A percentile compares a stretch with the other conserved stretches of the same genome.
Evolutionary conservation across 2,797 vertebrate species (phyloP).

Genomic region (Distichodus sexfasciatus): DNA sequence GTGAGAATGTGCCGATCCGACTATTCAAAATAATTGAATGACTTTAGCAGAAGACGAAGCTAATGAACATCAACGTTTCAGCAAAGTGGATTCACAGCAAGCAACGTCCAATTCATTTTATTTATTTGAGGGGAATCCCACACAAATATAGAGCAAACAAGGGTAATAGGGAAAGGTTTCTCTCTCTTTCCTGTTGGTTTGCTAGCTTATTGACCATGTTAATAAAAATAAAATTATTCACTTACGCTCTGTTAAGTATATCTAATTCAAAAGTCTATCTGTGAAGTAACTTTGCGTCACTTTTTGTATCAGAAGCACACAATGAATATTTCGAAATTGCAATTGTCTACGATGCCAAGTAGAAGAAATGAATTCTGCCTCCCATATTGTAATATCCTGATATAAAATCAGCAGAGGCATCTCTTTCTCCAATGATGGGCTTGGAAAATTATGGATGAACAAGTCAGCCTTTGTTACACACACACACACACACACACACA

Average conservation of each 20-base stretch:
- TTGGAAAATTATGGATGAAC: slow-evolving; percentile 64
- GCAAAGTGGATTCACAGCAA: slow-evolving; percentile 12
- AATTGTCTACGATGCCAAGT: slow-evolving; percentile 64
- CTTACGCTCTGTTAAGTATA: neutral
- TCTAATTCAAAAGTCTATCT: no score
- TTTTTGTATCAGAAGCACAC: no score
- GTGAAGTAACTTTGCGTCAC: no score
- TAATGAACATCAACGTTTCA: slow-evolving; percentile 44
- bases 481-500: neutral
- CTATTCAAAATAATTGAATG: slow-evolving; percentile 49
- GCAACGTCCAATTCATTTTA: slow-evolving; percentile 11
- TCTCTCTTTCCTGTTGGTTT: neutral
- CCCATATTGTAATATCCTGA: slow-evolving; percentile 73
- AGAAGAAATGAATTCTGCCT: slow-evolving; percentile 75
- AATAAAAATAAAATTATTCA: no score
- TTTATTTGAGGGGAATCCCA: slow-evolving; percentile 12
- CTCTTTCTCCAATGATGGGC: slow-evolving; percentile 39
- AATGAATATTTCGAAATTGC: no score
- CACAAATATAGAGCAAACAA: slow-evolving; percentile 1
- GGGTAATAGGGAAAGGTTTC: neutral
- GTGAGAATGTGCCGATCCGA: slow-evolving; percentile 25
- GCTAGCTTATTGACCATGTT: neutral
- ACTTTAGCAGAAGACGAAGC: slow-evolving; percentile 30
- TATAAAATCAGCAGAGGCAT: slow-evolving; percentile 61
- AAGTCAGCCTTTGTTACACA: slow-evolving; percentile 19